Conservation (phyloP, 1,140 invertebrate species). For the Adoxophyes honmai region DNA sequence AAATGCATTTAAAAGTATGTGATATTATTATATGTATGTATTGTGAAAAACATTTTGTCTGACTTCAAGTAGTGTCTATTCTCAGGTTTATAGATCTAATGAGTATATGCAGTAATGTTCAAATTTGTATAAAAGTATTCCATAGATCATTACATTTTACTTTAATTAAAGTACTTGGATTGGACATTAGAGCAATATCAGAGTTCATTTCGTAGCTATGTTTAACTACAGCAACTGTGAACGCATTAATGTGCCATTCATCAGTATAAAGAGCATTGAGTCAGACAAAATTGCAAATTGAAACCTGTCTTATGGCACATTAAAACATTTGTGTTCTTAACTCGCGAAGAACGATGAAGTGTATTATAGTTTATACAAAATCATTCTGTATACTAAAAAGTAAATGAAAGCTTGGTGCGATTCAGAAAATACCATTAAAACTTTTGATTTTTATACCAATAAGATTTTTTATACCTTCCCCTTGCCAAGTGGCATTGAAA, state of each 20-base stretch:
- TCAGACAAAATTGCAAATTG: conserved; percentile 71
- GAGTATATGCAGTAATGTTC: conserved; percentile 47
- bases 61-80: conserved; percentile 70
- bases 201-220: not conserved
- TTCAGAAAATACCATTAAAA: conserved; percentile 78
- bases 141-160: conserved; percentile 18
- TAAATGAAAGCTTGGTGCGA: conserved; percentile 77
- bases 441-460: conserved; percentile 77
- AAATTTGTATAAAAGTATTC: conserved; percentile 37
- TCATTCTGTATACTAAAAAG: conserved; percentile 76
- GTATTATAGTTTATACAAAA: conserved; percentile 73
- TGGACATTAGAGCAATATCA: not conserved
- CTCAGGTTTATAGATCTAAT: conserved; percentile 55
- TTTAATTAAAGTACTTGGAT: not conserved
- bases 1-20: conserved; percentile 75
- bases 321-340: conserved; percentile 57
- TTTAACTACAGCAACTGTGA: not conserved
- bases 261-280: conserved; percentile 47
- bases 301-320: conserved; percentile 57
- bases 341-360: conserved; percentile 56
- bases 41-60: conserved; percentile 73
- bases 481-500: conserved; percentile 13
- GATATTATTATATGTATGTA: conserved; percentile 64
- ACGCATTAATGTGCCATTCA: conserved; percentile 54
- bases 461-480: conserved; percentile 50